Evolutionary conservation across 2,888 invertebrate species (phyloP), one percentile per base, ranked within the genome.

Genomic region (Bruchidius siliquastri): DNA sequence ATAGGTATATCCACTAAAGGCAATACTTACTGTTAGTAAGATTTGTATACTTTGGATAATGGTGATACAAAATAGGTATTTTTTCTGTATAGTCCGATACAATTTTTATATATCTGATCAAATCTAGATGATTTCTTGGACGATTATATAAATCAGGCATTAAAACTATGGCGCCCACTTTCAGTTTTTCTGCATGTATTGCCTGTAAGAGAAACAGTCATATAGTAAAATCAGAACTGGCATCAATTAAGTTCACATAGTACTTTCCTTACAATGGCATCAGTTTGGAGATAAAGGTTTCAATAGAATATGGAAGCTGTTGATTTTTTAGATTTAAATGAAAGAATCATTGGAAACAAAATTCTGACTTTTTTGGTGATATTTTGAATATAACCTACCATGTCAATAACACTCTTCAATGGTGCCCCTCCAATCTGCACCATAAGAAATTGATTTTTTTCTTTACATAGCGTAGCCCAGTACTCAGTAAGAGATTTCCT

Each of bases 21-120:
- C n/a, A n/a, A n/a, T 74, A 88, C 91, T 91, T 88, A 95, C 95
- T 87, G 77, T 92, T 90, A 67, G 95, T 91, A 75, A 77, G 67
- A 68, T 91, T 91, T 49, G 92, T 92, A 84, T 92, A 90, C 76
- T 88, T 88, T 0, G 96, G 95, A 80, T 94, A 93, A 82, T 96
- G 95, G 83, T 96, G 96, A 83, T 96, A 95, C 22, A 95, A 88
- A 72, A 96, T 89, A 0, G 96, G 96, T 0, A 92, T 90, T 8
- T 90, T 91, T 26, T 80, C 79, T 67, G 80, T 81, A 72, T 78
- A 78, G 71, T 80, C 78, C 13, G 81, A 80, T n/a, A 96, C 90
- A 71, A 89, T 83, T 79, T 89, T 89, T 71, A 95, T 87, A 82
- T 95, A 94, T 73, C 88, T 87, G 0, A 92, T 91, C 72, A 95